Evolutionary conservation across 2,797 vertebrate species (phyloP), one percentile per base, ranked within the genome.

Genomic region (Echiichthys vipera): DNA sequence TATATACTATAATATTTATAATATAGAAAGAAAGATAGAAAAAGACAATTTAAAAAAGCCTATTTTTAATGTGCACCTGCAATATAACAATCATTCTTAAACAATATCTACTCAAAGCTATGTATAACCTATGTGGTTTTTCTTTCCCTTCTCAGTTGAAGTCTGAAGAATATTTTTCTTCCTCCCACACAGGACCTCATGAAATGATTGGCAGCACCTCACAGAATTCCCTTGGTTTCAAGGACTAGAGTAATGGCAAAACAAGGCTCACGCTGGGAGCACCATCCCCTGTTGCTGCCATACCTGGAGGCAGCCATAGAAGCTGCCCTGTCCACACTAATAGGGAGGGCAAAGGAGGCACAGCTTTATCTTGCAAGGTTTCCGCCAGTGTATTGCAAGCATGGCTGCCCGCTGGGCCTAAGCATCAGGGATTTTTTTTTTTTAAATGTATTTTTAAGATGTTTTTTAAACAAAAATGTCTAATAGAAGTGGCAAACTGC

Each of bases 141-240:
- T 49, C 58, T 51, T 39, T 15, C 24, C 43, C 29, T 43, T 24
- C 12, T 40, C 34, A 54, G 22, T 55, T 20, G 17, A 37, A 53
- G 46, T 71, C 64, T 30, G 13, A 62, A 59, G 59, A 68, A 36
- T 64, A 45, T 20, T 34, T 53, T 49, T 17, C 43, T 49, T 14
- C 54, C 54, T 69, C 39, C 57, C 64, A 71, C 24, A 61, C 77
- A 69, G 20, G 34, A 54, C 34, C 30, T 65, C 68, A 78, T 74
- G 49, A 68, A 83, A 84, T 89, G 89, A 90, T 82, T 91, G 89
- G 58, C 89, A 90, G 84, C 49, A 50, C 75, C 67, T 81, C 61
- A 76, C 25, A 81, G 36, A 81, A 69, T 65, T 78, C 65, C 74
- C 78, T 75, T 64, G 73, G 78, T 73, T 79, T 61, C 49, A 62